Evolutionary conservation across 2,797 vertebrate genomes (phyloP).

Genomic region (Enteromius fasciolatus): DNA sequence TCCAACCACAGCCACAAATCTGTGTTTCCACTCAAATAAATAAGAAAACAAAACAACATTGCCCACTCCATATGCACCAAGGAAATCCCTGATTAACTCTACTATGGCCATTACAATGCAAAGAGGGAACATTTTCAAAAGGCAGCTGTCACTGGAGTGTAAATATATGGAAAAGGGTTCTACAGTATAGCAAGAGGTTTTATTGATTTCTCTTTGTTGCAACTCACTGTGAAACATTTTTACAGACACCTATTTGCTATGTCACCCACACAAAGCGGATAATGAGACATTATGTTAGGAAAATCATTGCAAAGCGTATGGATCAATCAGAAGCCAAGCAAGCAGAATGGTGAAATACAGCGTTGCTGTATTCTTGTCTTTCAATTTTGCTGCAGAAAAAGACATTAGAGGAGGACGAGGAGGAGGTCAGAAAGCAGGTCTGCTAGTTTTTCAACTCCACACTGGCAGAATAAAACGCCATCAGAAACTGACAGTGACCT

Average conservation of each 20-base stretch:
- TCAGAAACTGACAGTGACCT: slow-evolving; percentile 35
- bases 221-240: slow-evolving; percentile 16
- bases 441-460: background rate
- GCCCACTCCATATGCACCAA: slow-evolving; percentile 13
- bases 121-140: slow-evolving; percentile 13
- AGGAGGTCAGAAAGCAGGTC: background rate
- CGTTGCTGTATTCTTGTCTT: slow-evolving; percentile 4
- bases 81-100: slow-evolving; percentile 37
- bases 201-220: slow-evolving; percentile 47
- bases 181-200: background rate
- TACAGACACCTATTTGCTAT: slow-evolving; percentile 19
- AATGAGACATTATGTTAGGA: slow-evolving; percentile 34
- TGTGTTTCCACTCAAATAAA: slow-evolving; percentile 48
- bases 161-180: slow-evolving; percentile 1
- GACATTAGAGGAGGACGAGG: background rate
- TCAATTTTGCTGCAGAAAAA: slow-evolving; percentile 3
- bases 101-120: slow-evolving; percentile 11
- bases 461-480: slow-evolving; percentile 15
- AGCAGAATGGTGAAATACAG: slow-evolving; percentile 9
- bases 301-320: slow-evolving; percentile 34
- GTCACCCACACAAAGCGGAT: slow-evolving; percentile 31
- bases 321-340: slow-evolving; percentile 28
- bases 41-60: slow-evolving; percentile 31
- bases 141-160: background rate
- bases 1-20: slow-evolving; percentile 41